Conservation (phyloP, 2,113 vertebrate genomes). For the Stigmatopora argus region DNA sequence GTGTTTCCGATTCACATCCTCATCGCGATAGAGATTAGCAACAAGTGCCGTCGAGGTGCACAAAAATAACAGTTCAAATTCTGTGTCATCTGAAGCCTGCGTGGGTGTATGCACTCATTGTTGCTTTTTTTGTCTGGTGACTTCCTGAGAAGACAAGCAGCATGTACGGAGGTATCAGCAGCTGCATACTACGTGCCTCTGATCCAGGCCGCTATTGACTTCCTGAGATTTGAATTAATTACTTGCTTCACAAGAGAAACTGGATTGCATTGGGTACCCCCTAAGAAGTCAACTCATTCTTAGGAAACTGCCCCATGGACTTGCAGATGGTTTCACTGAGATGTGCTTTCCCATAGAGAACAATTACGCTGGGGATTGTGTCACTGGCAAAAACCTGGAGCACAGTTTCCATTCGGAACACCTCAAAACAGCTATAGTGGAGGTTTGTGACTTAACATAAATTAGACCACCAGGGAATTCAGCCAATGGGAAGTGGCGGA, state of each 20-base stretch:
- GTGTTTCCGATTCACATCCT: conserved; percentile 24
- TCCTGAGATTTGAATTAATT: conserved; percentile 78
- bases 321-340: conserved; percentile 76
- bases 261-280: conserved; percentile 69
- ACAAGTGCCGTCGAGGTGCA: conserved; percentile 27
- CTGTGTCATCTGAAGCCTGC: conserved; percentile 38
- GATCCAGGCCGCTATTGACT: conserved; percentile 68
- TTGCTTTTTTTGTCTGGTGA: conserved; percentile 43
- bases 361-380: conserved; percentile 75
- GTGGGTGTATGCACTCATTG: conserved; percentile 52
- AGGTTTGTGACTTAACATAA: conserved; percentile 81
- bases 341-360: conserved; percentile 75
- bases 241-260: conserved; percentile 75
- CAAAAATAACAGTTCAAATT: conserved; percentile 38
- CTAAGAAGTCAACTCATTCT: conserved; percentile 75
- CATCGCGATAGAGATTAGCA: conserved; percentile 27
- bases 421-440: conserved; percentile 79
- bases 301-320: conserved; percentile 75
- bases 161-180: conserved; percentile 61
- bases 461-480: conserved; percentile 80
- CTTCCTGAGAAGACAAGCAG: conserved; percentile 64
- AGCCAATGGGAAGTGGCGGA: conserved; percentile 68
- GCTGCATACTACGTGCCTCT: conserved; percentile 65
- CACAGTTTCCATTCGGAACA: conserved; percentile 70
- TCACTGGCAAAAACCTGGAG: conserved; percentile 67